Conservation (phyloP, 2,888 invertebrate genomes). For the Formica aserva region DNA sequence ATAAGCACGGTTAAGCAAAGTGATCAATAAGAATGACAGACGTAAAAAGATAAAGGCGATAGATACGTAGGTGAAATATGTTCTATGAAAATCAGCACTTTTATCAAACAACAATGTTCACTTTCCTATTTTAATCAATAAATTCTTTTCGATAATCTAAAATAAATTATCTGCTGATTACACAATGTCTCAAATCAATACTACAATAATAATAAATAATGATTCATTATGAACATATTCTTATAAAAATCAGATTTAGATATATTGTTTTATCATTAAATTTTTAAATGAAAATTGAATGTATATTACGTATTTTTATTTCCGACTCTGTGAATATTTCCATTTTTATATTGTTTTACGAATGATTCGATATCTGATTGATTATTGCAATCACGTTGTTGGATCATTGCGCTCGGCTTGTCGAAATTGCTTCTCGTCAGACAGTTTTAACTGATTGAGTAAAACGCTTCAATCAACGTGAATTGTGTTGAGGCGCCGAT, state of each 20-base stretch:
- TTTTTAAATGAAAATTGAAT: neutral
- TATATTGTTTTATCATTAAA: neutral
- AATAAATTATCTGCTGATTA: neutral
- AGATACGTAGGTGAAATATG: neutral
- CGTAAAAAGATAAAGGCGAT: neutral
- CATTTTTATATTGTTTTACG: slow-evolving; percentile 3
- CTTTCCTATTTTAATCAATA: slow-evolving; percentile 11
- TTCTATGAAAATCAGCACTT: slow-evolving; percentile 26
- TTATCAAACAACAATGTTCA: neutral
- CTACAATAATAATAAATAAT: neutral
- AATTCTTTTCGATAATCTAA: neutral
- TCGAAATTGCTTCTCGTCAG: neutral
- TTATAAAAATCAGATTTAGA: neutral
- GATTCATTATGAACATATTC: neutral
- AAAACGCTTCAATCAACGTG: slow-evolving; percentile 39
- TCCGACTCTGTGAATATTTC: neutral
- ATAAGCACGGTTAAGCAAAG: slow-evolving; percentile 59
- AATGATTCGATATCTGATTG: slow-evolving; percentile 14
- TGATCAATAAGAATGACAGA: slow-evolving; percentile 64
- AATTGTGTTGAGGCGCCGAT: slow-evolving; percentile 30
- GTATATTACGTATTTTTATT: neutral
- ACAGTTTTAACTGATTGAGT: slow-evolving; percentile 26
- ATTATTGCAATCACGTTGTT: neutral
- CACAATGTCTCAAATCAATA: neutral
- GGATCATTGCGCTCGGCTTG: slow-evolving; percentile 3